Conservation (phyloP, 2,797 vertebrate genomes). For the Acanthiza pusilla region DNA sequence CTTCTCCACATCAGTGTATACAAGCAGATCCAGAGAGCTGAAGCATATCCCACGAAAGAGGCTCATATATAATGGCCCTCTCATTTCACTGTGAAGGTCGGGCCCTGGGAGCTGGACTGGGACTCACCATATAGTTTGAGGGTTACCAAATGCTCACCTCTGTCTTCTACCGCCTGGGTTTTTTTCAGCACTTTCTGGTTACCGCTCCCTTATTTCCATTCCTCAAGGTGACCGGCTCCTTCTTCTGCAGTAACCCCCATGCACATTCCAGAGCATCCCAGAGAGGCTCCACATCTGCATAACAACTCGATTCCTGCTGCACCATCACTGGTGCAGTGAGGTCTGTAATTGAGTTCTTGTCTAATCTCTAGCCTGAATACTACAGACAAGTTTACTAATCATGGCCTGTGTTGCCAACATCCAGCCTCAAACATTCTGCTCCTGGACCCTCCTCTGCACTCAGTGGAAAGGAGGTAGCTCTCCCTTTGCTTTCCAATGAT, state of each 20-base stretch:
- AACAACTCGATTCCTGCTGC: neutral
- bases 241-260: neutral
- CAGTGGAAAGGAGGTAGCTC: neutral
- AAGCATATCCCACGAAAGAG: neutral
- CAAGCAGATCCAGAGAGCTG: neutral
- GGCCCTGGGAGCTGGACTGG: neutral
- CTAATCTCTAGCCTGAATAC: neutral
- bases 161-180: neutral
- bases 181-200: neutral
- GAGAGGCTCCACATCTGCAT: neutral
- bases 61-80: neutral
- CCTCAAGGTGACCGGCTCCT: rapidly evolving
- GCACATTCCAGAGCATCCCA: neutral
- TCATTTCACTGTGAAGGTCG: neutral
- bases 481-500: neutral
- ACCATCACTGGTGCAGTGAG: neutral
- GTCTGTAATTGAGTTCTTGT: neutral
- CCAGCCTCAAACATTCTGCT: neutral
- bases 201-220: neutral
- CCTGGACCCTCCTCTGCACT: neutral
- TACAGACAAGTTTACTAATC: neutral
- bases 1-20: neutral
- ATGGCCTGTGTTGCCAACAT: neutral
- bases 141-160: neutral
- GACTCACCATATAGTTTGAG: neutral